Conservation (phyloP, 2,888 invertebrate species). For the Calliphora vomitoria region DNA sequence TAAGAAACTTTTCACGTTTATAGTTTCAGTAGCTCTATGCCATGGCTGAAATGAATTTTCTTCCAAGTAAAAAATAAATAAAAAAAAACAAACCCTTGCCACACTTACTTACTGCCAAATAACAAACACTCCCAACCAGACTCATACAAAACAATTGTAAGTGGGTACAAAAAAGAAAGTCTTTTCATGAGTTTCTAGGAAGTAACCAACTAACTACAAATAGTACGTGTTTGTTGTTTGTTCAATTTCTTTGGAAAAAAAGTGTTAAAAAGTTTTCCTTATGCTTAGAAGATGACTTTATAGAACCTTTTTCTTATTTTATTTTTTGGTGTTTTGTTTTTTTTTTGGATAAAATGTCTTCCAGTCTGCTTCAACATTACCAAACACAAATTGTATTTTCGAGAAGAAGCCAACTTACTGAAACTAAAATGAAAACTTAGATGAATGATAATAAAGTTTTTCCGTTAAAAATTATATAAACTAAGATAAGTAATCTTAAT, state of each 20-base stretch:
- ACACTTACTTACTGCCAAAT: constrained; percentile 21
- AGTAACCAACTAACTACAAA: constrained; percentile 52
- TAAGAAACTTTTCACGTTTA: constrained; percentile 58
- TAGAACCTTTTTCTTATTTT: constrained; percentile 32
- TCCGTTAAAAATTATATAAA: constrained; percentile 37
- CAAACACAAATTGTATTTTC: constrained; percentile 39
- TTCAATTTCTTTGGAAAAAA: constrained; percentile 31
- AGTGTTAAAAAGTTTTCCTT: constrained; percentile 61
- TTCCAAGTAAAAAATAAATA: not conserved
- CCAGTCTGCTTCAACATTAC: constrained; percentile 14
- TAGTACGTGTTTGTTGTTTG: constrained; percentile 45
- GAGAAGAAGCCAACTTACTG: not conserved
- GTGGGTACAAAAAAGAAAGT: constrained; percentile 38
- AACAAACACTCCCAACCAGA: constrained; percentile 14
- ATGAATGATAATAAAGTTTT: constrained; percentile 46
- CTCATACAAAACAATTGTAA: constrained; percentile 10
- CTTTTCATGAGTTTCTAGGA: constrained; percentile 53
- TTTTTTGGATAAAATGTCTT: constrained; percentile 22
- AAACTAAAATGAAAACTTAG: constrained; percentile 36
- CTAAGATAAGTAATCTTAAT: constrained; percentile 24
- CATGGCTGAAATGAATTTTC: constrained; percentile 24
- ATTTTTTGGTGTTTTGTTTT: not conserved
- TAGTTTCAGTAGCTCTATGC: constrained; percentile 20
- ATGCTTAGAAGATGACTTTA: constrained; percentile 52
- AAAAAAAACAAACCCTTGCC: not conserved